A percentile compares a stretch with the other conserved stretches of the same genome.
phyloP scores from a whole-genome alignment of 2,888 invertebrate genomes.

The Synergus itoensis region DNA sequence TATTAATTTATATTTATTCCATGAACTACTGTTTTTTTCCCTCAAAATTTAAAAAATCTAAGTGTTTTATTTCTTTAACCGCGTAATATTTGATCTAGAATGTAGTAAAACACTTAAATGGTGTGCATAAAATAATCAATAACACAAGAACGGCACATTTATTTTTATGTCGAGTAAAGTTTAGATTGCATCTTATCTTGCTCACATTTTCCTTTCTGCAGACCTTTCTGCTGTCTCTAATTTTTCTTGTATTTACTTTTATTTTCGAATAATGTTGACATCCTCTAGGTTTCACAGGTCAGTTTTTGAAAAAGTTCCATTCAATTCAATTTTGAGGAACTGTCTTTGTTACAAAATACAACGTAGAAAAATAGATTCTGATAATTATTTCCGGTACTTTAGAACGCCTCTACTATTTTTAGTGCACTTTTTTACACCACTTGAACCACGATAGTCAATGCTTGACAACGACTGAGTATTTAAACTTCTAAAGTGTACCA shows the following conservation, averaged over 20 bases:
- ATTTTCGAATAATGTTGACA: too few relatives aligned
- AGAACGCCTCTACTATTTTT: slow-evolving; percentile 16
- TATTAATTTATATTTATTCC: too few relatives aligned
- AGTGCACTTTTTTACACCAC: slow-evolving; percentile 6
- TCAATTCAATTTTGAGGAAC: too few relatives aligned
- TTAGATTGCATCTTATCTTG: slow-evolving; percentile 1
- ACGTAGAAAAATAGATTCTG: not conserved
- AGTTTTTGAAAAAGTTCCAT: too few relatives aligned
- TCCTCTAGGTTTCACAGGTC: too few relatives aligned
- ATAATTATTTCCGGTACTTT: slow-evolving; percentile 23
- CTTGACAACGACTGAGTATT: slow-evolving; percentile 24
- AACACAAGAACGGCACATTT: not conserved
- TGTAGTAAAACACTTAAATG: not conserved
- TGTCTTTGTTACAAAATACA: not conserved
- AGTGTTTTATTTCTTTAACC: slow-evolving; percentile 4
- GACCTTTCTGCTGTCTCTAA: too few relatives aligned
- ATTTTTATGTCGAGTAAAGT: slow-evolving; percentile 2
- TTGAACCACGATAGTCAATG: not conserved
- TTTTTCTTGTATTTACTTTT: too few relatives aligned
- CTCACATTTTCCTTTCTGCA: not conserved
- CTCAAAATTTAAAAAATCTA: not conserved
- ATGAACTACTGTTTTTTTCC: not conserved
- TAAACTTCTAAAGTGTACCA: not conserved
- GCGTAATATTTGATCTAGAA: not conserved
- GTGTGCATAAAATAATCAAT: slow-evolving; percentile 14